Conservation (phyloP, 1,140 invertebrate species). For the Solenopsis fugax region DNA sequence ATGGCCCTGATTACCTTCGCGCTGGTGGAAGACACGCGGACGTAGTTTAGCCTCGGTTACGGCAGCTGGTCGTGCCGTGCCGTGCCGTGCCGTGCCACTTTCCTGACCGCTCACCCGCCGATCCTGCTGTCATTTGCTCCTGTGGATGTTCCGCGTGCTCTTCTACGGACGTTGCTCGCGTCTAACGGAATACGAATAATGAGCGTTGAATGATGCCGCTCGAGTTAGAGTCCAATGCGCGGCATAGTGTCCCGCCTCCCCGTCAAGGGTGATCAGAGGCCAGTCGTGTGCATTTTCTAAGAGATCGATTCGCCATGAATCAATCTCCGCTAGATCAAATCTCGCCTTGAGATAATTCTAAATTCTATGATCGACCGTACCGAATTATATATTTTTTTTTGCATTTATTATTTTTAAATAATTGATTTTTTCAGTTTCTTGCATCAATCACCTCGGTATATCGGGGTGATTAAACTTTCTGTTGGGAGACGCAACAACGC, state of each 20-base stretch:
- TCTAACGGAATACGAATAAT: constrained; percentile 67
- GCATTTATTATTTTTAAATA: neutral
- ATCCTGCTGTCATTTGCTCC: constrained; percentile 59
- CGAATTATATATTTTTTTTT: neutral
- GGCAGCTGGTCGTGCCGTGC: constrained; percentile 50
- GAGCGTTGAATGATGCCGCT: constrained; percentile 65
- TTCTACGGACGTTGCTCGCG: constrained; percentile 34
- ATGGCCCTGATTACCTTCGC: constrained; percentile 63
- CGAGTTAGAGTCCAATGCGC: constrained; percentile 19
- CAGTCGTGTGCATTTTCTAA: neutral
- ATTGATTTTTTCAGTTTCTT: neutral
- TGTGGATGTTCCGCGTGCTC: constrained; percentile 54
- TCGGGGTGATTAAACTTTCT: neutral
- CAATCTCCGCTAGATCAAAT: neutral
- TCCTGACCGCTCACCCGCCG: constrained; percentile 35
- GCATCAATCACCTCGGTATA: neutral
- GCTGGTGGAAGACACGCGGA: constrained; percentile 54
- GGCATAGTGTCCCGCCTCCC: neutral
- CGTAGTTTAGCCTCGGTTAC: constrained; percentile 56
- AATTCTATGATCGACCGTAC: neutral
- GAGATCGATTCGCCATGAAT: neutral
- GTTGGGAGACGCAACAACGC: constrained; percentile 28
- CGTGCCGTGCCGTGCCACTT: constrained; percentile 53
- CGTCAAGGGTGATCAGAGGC: neutral
- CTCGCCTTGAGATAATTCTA: neutral